phyloP scores from a whole-genome alignment of 1,140 invertebrate species.

The Drosophila gunungcola region DNA sequence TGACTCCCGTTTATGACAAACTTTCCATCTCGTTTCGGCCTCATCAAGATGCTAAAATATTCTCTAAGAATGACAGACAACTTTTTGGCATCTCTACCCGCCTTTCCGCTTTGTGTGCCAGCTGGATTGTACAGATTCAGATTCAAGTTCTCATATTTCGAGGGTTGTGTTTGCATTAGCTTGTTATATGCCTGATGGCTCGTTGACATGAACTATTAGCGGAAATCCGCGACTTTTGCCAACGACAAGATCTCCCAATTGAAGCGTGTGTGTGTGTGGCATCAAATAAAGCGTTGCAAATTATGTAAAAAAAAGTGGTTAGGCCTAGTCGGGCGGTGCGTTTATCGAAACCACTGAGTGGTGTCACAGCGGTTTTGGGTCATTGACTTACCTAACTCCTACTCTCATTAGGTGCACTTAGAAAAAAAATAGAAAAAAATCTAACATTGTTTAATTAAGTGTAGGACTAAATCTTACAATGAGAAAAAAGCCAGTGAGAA shows the following conservation, averaged over 20 bases:
- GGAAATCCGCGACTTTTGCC: conserved; percentile 84
- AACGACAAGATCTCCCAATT: conserved; percentile 20
- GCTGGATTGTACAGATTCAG: conserved; percentile 6
- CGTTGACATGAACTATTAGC: conserved; percentile 85
- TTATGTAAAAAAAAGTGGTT: conserved; percentile 47
- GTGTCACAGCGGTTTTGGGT: conserved; percentile 52
- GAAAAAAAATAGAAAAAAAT: not conserved
- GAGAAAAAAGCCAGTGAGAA: too few relatives aligned
- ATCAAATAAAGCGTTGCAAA: conserved; percentile 28
- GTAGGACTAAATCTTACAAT: too few relatives aligned
- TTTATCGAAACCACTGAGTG: conserved; percentile 27
- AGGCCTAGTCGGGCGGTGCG: conserved; percentile 21
- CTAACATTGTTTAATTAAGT: too few relatives aligned
- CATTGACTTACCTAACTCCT: conserved; percentile 61
- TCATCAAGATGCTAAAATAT: conserved; percentile 58
- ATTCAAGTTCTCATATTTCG: conserved; percentile 22
- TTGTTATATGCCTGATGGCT: conserved; percentile 52
- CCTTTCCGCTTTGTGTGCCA: conserved; percentile 10
- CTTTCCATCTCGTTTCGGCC: conserved; percentile 38
- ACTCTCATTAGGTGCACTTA: conserved; percentile 15
- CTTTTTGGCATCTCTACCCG: not conserved
- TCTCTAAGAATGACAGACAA: conserved; percentile 31
- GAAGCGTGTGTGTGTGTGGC: conserved; percentile 14
- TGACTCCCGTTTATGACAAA: conserved; percentile 23
- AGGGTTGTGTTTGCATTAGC: conserved; percentile 28